Evolutionary conservation across 2,797 vertebrate genomes (phyloP).

Genomic region (Chrosomus eos): DNA sequence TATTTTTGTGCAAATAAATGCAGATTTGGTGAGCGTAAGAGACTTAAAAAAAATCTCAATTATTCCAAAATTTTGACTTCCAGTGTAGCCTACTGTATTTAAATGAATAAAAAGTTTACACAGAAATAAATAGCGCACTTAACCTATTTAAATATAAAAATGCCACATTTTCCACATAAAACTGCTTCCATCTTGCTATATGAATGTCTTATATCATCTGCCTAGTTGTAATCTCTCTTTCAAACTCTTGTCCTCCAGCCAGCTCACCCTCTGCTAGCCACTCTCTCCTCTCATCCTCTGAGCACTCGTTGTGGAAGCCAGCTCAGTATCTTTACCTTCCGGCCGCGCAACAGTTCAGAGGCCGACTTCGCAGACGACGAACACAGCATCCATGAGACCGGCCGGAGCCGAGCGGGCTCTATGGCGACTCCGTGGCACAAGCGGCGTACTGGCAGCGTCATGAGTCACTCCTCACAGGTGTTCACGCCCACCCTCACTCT

Average conservation of each 20-base stretch:
- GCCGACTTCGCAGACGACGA: conserved; percentile 87
- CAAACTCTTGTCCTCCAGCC: conserved; percentile 60
- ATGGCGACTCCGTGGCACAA: conserved; percentile 84
- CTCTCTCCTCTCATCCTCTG: conserved; percentile 80
- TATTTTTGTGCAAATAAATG: not conserved
- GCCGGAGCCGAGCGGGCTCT: conserved; percentile 83
- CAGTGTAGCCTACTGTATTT: too few relatives aligned
- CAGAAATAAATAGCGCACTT: not conserved
- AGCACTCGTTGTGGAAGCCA: conserved; percentile 81
- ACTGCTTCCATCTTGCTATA: not conserved
- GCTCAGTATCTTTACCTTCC: conserved; percentile 79
- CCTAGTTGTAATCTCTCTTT: not conserved
- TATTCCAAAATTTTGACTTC: not conserved
- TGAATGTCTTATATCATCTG: not conserved
- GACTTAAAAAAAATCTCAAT: not conserved
- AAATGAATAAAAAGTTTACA: not conserved
- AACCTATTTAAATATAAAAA: not conserved
- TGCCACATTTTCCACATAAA: not conserved
- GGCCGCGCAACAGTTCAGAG: conserved; percentile 75
- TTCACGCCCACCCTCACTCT: conserved; percentile 75
- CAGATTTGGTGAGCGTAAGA: not conserved
- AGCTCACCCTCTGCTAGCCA: conserved; percentile 77
- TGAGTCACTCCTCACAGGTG: conserved; percentile 84
- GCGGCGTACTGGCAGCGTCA: conserved; percentile 82
- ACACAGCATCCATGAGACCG: conserved; percentile 84